Base-by-base conservation (phyloP, 2,888 invertebrate species). In the Callyntrura guangdongensis region DNA sequence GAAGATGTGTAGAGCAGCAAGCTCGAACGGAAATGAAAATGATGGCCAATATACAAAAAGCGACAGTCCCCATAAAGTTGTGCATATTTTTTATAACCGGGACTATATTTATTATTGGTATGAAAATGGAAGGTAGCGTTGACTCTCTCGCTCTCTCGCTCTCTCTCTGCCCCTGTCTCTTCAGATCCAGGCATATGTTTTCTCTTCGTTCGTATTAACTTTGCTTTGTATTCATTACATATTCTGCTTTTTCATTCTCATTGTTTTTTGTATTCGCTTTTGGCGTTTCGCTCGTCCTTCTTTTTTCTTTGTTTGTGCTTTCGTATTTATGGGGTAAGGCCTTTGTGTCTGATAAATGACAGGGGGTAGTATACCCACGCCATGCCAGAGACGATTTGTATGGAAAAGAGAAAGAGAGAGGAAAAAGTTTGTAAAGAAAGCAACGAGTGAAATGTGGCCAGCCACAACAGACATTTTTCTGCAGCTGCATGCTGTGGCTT, bases 1-100 rank as follows among this genome's bases (percentile, higher is more conserved):
- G 87, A 91, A 91, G 87, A 87, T 91, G 87, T 84, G 91, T 84
- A 79, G 27, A 87, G 69, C 83, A 67, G 74, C 45, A 47, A 69
- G 9, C 49, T 47, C 22, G 11, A 91, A 56, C 88, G 91, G 87
- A 85, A 88, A 85, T 84, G 85, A 91, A 91, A 85, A 79, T 91
- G 87, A 88, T 87, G 88, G 84, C 83, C 84, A 91, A 84, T 87
- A 87, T 87, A 53, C 17, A 49, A n/a, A 77, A 6, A 59, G 56
- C 27, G 25, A 79, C 59, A 64, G 61, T 86, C 12, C 25, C 64
- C 47, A 77, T 77, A 77, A 49, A 49, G 74, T 6, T 77, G 49
- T 77, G 74, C 25, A 49, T 77, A 49, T 74, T 47, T 49, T 77
- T 49, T 36, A 69, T 2, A 36, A 6, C 36, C 36, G 3, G 3